phyloP scores from a whole-genome alignment of 2,113 vertebrate genomes.

The Salvelinus alpinus region DNA sequence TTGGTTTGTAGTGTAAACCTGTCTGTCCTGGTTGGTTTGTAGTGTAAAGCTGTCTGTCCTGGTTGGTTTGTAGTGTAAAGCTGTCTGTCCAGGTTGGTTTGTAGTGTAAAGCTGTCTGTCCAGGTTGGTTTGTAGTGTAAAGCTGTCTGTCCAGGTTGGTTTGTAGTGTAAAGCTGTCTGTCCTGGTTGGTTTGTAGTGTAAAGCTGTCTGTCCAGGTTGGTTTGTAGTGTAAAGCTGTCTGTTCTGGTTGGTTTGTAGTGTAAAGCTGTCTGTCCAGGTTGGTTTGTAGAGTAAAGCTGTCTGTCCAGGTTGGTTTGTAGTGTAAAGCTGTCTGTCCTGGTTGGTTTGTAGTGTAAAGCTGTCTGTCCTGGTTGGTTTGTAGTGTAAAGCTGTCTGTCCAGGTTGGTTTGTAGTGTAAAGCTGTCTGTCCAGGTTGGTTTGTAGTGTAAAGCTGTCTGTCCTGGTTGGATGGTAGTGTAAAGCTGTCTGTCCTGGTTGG shows the following conservation, averaged over 20 bases:
- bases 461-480: conserved; percentile 50
- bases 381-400: conserved; percentile 13
- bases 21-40: conserved; percentile 48
- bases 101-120: conserved; percentile 22
- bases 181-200: conserved; percentile 52
- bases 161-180: conserved; percentile 36
- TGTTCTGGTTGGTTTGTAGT: conserved; percentile 50
- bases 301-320: conserved; percentile 52
- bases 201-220: conserved; percentile 5
- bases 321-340: no score
- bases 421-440: conserved; percentile 34
- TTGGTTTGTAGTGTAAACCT: conserved; percentile 51
- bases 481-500: conserved; percentile 15
- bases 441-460: conserved; percentile 27
- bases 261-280: no score
- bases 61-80: conserved; percentile 51
- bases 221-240: conserved; percentile 46
- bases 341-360: conserved; percentile 51
- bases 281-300: conserved; percentile 51
- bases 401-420: conserved; percentile 51
- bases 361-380: conserved; percentile 44
- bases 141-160: conserved; percentile 29
- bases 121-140: conserved; percentile 51
- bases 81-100: conserved; percentile 40
- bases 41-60: background rate